phyloP scores from a whole-genome alignment of 2,113 vertebrate genomes.

The Lasiurus cinereus region DNA sequence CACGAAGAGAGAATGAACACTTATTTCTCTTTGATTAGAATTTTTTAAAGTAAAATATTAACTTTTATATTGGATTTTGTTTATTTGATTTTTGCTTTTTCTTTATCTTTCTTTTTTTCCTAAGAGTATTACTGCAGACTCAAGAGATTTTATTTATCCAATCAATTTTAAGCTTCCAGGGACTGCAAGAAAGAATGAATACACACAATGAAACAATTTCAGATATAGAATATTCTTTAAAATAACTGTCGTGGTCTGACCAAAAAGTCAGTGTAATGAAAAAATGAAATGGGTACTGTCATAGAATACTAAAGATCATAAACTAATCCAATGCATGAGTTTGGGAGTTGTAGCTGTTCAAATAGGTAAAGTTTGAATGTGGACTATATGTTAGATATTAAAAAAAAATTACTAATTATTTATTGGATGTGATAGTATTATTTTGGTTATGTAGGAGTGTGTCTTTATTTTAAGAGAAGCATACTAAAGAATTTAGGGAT shows the following conservation, averaged over 20 bases:
- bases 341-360: not conserved
- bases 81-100: not conserved
- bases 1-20: not conserved
- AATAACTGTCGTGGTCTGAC: not conserved
- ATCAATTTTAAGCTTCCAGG: not conserved
- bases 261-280: constrained; percentile 54
- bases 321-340: not conserved
- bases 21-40: constrained; percentile 34
- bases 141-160: not conserved
- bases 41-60: not conserved
- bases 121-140: not conserved
- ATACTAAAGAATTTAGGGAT: not conserved
- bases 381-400: not conserved
- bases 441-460: not conserved
- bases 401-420: not conserved
- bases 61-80: not conserved
- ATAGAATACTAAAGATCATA: not conserved
- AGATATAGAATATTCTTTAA: not conserved
- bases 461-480: constrained; percentile 13
- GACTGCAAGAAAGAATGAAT: not conserved
- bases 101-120: not conserved
- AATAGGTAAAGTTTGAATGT: not conserved
- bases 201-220: not conserved
- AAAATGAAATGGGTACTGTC: not conserved
- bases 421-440: not conserved